Base-by-base conservation (phyloP, 1,140 invertebrate genomes). In the Gonioctena quinquepunctata region DNA sequence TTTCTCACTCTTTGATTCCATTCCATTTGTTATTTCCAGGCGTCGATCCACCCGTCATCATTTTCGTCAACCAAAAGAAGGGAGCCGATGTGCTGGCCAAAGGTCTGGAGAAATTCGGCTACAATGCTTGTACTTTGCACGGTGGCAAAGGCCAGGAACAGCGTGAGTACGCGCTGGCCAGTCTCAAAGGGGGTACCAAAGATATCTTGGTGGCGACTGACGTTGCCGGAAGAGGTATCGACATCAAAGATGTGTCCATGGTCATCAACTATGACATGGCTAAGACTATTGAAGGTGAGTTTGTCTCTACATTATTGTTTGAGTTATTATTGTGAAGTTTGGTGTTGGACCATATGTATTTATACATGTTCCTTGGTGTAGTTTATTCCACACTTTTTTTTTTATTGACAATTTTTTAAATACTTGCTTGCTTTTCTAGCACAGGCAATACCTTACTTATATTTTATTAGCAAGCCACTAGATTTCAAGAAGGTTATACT, bases 181-280 rank as follows among this genome's bases (percentile, higher is more conserved):
- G 95, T 84, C 89, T 99, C 50, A 99, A 99, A 84, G 90, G 90
- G 63, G 96, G 96, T 11, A 88, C 90, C 1, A 99, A 99, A 84
- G 97, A 99, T 82, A 99, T 99, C 79, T 85, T 99, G 66, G 98
- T 99, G n/a, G 98, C 98, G 0, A 99, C 98, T 3, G 97, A 99
- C 86, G 98, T 99, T 1, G 98, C 98, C 80, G 98, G 98, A 76
- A 92, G 98, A 90, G 98, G 98, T 96, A 99, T 99, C 73, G 98
- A 99, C 81, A 99, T 99, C 78, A 99, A 99, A 83, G 97, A 99
- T 85, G 98, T 99, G 0, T 97, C 96, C 1, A 89, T 98, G 84
- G 97, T 99, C 69, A 97, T 99, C 74, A 99, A 99, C 84, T 99
- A 99, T 77, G 98, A 99, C 83, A 99, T 99, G 98, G 96, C 97